Base-by-base conservation (phyloP, 2,797 vertebrate species). In the Rhabdophis nuchalis region DNA sequence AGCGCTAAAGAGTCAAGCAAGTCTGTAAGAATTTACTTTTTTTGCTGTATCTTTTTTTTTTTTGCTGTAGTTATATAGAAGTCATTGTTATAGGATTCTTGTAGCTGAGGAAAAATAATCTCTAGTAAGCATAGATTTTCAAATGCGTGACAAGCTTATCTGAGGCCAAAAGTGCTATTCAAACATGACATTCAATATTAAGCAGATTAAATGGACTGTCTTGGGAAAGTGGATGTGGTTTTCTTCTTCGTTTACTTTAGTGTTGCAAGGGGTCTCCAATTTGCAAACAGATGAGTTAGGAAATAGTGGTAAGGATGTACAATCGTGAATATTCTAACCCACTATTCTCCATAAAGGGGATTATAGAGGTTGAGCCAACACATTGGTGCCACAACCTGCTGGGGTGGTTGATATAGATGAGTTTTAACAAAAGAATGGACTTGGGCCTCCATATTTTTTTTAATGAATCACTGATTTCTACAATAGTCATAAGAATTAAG, bases 11-110 rank as follows among this genome's bases (percentile, higher is more conserved):
- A 86, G 41, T 54, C 86, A 87, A 57, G 27, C 29, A 64, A 27
- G 41, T 64, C 50, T 36, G 20, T 58, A 46, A 12, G 91, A 61
- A 87, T 95, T 92, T 91, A 89, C 72, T 77, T 57, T 85, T 85
- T 13, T 54, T 29, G 41, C 11, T 92, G 27, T 85, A 50, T 56
- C 64, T 27, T 29, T 64, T 13, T 61, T 27, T 56, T 57, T 58
- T 58, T 68, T 68, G 6, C n/a, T 87, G 25, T 3, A 72, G 64
- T 50, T 36, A 86, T 4, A 88, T 54, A 89, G 85, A 25, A 54
- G 23, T 32, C 5, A 61, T 90, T 58, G 6, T 64, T 82, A 53
- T 41, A 56, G 14, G 0, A 9, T 61, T 60, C 58, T 7, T 90
- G 88, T n/a, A 86, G 16, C 18, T 90, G 10, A 18, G 61, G 68